Conservation (phyloP, 2,113 vertebrate genomes). For the Syngnathus floridae region DNA sequence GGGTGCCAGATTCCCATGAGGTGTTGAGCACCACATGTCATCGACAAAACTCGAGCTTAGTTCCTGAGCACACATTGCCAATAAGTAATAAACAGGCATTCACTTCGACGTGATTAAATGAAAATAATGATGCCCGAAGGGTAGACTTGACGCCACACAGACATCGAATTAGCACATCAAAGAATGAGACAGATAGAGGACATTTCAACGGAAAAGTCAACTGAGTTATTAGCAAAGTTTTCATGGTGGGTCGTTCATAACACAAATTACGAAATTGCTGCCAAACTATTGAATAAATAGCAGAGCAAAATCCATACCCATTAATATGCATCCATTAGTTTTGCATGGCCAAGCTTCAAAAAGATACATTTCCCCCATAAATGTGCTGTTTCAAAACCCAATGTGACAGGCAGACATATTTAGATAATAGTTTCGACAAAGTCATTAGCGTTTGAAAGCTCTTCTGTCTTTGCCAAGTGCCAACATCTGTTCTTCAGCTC, state of each 20-base stretch:
- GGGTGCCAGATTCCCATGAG: constrained; percentile 36
- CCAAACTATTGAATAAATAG: constrained; percentile 22
- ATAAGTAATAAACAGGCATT: constrained; percentile 30
- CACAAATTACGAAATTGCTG: constrained; percentile 1
- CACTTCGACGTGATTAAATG: constrained; percentile 50
- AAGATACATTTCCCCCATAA: constrained; percentile 28
- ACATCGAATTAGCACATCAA: constrained; percentile 12
- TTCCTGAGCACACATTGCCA: constrained; percentile 20
- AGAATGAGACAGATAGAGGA: constrained; percentile 6
- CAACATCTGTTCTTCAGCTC: constrained; percentile 57
- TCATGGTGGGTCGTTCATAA: background rate
- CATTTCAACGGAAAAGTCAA: constrained; percentile 8
- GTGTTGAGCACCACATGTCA: constrained; percentile 20
- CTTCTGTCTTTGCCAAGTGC: constrained; percentile 45
- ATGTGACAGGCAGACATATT: constrained; percentile 49
- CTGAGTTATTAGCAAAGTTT: constrained; percentile 11
- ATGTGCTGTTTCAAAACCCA: constrained; percentile 43
- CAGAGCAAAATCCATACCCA: constrained; percentile 9
- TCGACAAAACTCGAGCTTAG: constrained; percentile 30
- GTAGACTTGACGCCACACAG: constrained; percentile 12
- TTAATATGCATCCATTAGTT: constrained; percentile 32
- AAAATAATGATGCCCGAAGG: constrained; percentile 37
- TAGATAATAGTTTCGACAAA: constrained; percentile 50
- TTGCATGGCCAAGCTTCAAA: constrained; percentile 25
- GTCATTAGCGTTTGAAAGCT: constrained; percentile 48